Evolutionary conservation across 1,140 invertebrate species (phyloP).

Genomic region (Drosophila sproati): DNA sequence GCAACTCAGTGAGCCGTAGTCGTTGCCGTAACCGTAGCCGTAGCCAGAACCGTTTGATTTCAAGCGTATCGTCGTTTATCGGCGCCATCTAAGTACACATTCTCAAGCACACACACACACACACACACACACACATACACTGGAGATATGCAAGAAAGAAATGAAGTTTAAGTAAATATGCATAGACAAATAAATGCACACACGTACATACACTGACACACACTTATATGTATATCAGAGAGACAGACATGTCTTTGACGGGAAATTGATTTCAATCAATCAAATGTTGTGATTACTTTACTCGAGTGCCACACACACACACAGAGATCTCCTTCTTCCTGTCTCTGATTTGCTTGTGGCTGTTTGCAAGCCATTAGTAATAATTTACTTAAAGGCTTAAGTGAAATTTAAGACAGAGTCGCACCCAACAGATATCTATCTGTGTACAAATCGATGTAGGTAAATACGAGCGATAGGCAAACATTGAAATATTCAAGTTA

Average conservation of each 20-base stretch:
- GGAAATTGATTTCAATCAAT: slow-evolving; percentile 83
- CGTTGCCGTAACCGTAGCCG: background rate
- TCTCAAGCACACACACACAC: slow-evolving; percentile 2
- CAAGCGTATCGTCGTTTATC: slow-evolving; percentile 69
- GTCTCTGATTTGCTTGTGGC: slow-evolving; percentile 37
- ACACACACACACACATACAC: slow-evolving; percentile 11
- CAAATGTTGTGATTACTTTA: slow-evolving; percentile 83
- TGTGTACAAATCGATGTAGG: background rate
- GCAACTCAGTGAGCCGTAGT: slow-evolving; percentile 7
- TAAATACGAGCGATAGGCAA: background rate
- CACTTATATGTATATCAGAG: slow-evolving; percentile 28
- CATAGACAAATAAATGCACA: slow-evolving; percentile 47
- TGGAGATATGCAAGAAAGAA: slow-evolving; percentile 29
- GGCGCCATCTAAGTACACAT: slow-evolving; percentile 33
- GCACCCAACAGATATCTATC: slow-evolving; percentile 32
- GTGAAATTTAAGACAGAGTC: slow-evolving; percentile 56
- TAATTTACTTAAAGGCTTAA: slow-evolving; percentile 81
- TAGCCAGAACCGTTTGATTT: slow-evolving; percentile 44
- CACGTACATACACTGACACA: slow-evolving; percentile 5
- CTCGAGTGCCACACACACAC: slow-evolving; percentile 50
- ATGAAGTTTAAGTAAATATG: slow-evolving; percentile 71
- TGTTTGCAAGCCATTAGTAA: slow-evolving; percentile 72
- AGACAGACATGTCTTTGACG: slow-evolving; percentile 64
- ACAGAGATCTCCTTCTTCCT: slow-evolving; percentile 12
- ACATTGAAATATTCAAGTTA: slow-evolving; percentile 11